A percentile compares a stretch with the other conserved stretches of the same genome.
Conservation (phyloP, 2,888 invertebrate species). For the Emesis russula region DNA sequence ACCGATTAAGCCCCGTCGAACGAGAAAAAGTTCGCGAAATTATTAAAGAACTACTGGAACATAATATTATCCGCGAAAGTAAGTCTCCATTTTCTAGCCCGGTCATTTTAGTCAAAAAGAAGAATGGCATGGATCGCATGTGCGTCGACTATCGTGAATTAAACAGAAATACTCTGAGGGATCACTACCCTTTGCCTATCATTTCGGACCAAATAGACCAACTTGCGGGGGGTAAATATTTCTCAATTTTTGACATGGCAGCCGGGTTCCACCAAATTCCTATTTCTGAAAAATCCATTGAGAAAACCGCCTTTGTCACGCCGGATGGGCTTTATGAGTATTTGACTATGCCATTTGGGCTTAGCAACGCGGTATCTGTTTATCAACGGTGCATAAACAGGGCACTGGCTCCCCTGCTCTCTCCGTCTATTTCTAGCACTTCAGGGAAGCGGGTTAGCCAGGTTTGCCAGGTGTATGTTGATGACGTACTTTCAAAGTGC, state of each 20-base stretch:
- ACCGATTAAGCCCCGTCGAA: no score
- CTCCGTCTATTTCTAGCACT: neutral
- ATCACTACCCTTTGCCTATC: slow-evolving; percentile 80
- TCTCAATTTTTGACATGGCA: no score
- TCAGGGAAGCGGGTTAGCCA: neutral
- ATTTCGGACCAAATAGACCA: no score
- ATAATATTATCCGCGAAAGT: slow-evolving; percentile 60
- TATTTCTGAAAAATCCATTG: no score
- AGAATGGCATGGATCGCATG: slow-evolving; percentile 59
- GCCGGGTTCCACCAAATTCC: no score
- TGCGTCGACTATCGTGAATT: slow-evolving; percentile 17
- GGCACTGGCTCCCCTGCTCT: slow-evolving; percentile 35
- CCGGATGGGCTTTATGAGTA: no score
- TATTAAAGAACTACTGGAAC: slow-evolving; percentile 48
- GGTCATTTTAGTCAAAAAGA: slow-evolving; percentile 64
- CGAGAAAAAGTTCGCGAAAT: slow-evolving; percentile 26
- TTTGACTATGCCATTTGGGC: no score
- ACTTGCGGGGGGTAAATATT: no score
- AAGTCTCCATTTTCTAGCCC: slow-evolving; percentile 72
- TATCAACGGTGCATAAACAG: slow-evolving; percentile 79
- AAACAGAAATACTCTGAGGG: slow-evolving; percentile 75
- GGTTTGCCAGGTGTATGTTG: slow-evolving; percentile 84
- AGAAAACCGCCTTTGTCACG: no score
- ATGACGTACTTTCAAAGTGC: slow-evolving; percentile 83
- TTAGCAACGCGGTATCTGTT: slow-evolving; percentile 55